Evolutionary conservation across 2,797 vertebrate species (phyloP).

Genomic region (Oryzias sinensis): DNA sequence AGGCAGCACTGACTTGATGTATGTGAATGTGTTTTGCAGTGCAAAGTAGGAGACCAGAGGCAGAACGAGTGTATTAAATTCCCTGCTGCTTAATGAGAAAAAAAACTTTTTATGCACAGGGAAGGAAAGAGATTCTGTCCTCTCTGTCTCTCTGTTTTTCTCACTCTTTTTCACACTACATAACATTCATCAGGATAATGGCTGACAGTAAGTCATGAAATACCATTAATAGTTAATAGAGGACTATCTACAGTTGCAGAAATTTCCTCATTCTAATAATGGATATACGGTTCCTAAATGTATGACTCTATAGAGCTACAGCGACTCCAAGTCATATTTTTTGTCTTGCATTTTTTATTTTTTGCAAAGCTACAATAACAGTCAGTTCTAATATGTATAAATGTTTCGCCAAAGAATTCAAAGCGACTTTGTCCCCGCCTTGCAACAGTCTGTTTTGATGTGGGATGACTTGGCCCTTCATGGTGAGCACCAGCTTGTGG

Average conservation of each 20-base stretch:
- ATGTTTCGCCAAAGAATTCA: conserved; percentile 47
- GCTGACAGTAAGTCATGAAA: conserved; percentile 63
- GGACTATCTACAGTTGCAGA: conserved; percentile 70
- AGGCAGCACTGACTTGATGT: conserved; percentile 34
- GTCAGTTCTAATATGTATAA: conserved; percentile 67
- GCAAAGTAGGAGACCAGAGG: conserved; percentile 37
- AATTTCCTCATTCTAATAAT: conserved; percentile 66
- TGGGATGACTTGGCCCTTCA: conserved; percentile 14
- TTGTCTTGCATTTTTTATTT: conserved; percentile 38
- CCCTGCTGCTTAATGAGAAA: conserved; percentile 27
- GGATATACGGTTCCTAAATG: conserved; percentile 51
- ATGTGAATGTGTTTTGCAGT: conserved; percentile 36
- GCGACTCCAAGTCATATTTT: conserved; percentile 36
- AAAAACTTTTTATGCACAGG: conserved; percentile 13
- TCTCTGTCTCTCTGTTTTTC: conserved; percentile 28
- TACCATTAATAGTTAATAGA: conserved; percentile 67
- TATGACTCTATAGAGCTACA: conserved; percentile 38
- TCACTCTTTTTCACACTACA: conserved; percentile 62
- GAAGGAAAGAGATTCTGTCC: conserved; percentile 9
- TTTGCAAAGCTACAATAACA: conserved; percentile 66
- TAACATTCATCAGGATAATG: conserved; percentile 57
- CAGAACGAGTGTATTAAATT: conserved; percentile 39
- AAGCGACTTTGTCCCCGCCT: conserved; percentile 39
- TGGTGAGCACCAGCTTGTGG: conserved; percentile 17
- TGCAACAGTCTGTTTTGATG: conserved; percentile 20